Conservation (phyloP, 2,888 invertebrate genomes). For the Platycheirus rosarum region DNA sequence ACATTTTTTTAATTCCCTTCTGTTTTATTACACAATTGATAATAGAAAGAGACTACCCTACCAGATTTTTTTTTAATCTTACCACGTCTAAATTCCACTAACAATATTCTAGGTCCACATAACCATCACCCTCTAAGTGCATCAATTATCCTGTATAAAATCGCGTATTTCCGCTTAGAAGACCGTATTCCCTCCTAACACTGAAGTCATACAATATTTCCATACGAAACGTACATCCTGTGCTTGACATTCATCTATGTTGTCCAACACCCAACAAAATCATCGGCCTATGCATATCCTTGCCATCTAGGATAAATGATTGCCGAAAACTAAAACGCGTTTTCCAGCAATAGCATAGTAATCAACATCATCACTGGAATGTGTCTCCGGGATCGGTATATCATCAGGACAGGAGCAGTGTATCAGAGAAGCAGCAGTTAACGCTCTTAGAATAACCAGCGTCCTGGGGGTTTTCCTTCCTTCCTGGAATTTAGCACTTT, state of each 20-base stretch:
- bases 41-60: no score
- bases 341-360: constrained; percentile 36
- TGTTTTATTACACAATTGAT: no score
- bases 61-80: no score
- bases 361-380: constrained; percentile 64
- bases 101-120: constrained; percentile 26
- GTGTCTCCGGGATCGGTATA: constrained; percentile 60
- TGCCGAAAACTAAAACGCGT: constrained; percentile 67
- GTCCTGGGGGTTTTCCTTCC: constrained; percentile 55
- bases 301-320: constrained; percentile 50
- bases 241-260: constrained; percentile 69
- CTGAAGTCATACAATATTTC: constrained; percentile 41
- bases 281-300: constrained; percentile 15
- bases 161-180: constrained; percentile 47
- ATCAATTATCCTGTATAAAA: constrained; percentile 57
- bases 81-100: constrained; percentile 23
- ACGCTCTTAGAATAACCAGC: constrained; percentile 23
- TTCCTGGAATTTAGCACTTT: constrained; percentile 59
- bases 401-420: constrained; percentile 46
- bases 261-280: constrained; percentile 57
- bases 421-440: constrained; percentile 32
- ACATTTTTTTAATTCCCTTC: no score
- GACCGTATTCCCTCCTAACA: neutral
- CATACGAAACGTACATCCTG: constrained; percentile 43
- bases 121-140: constrained; percentile 35